Percentiles rank a stretch among this genome's conserved stretches.
phyloP scores from a whole-genome alignment of 2,113 vertebrate genomes.

The Stegostoma tigrinum region DNA sequence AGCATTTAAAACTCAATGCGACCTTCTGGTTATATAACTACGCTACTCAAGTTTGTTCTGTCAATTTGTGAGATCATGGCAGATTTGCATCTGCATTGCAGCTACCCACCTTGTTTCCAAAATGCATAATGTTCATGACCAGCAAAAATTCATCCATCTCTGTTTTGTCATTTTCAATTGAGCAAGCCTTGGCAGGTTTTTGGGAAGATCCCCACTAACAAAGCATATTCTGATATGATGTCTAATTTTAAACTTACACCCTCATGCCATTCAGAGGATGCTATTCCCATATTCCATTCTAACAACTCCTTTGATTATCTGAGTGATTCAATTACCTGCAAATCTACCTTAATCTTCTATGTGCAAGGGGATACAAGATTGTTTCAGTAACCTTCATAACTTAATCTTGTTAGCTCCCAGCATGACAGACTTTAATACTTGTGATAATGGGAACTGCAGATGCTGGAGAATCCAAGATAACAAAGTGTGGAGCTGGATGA shows the following conservation, averaged over 20 bases:
- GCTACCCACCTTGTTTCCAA: neutral
- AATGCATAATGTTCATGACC: neutral
- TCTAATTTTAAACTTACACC: neutral
- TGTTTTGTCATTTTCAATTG: neutral
- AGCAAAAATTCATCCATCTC: neutral
- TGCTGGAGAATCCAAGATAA: too few species aligned
- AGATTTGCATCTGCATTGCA: neutral
- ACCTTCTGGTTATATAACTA: neutral
- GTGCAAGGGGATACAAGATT: neutral
- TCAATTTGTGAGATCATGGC: neutral
- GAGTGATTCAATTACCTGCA: neutral
- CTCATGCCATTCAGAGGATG: neutral
- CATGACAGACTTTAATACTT: neutral
- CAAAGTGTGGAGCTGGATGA: too few species aligned
- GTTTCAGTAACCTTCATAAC: neutral
- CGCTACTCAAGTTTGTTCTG: neutral
- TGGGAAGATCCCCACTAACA: neutral
- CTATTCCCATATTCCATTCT: neutral
- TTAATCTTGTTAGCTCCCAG: neutral
- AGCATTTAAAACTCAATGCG: neutral
- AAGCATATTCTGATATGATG: neutral
- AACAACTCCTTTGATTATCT: neutral
- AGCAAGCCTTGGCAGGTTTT: neutral
- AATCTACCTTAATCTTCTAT: neutral
- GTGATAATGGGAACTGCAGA: too few species aligned